phyloP scores from a whole-genome alignment of 2,113 vertebrate species.

The Cygnus buccinator region DNA sequence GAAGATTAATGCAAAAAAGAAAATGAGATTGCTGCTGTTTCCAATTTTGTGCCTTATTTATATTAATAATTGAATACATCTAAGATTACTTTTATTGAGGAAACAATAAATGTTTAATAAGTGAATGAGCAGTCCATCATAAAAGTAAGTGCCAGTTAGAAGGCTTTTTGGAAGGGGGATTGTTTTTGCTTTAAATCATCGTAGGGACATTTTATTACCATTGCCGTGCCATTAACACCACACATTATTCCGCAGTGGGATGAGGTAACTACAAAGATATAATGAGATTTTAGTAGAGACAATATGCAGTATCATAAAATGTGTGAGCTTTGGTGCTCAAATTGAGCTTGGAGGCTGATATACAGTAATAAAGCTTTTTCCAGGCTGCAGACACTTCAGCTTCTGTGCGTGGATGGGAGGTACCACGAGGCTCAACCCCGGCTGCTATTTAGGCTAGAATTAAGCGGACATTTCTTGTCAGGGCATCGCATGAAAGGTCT shows the following conservation, averaged over 20 bases:
- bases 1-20: constrained; percentile 37
- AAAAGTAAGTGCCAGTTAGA: constrained; percentile 9
- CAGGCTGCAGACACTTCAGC: not conserved
- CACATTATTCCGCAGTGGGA: not conserved
- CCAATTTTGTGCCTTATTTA: constrained; percentile 42
- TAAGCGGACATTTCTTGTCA: not conserved
- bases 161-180: not conserved
- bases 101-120: constrained; percentile 68
- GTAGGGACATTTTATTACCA: not conserved
- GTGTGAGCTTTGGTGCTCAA: not conserved
- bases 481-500: not conserved
- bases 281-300: constrained; percentile 44
- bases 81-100: constrained; percentile 49
- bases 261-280: constrained; percentile 50
- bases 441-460: not conserved
- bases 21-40: constrained; percentile 45
- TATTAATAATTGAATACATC: constrained; percentile 61
- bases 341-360: not conserved
- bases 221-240: constrained; percentile 44
- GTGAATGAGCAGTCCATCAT: constrained; percentile 33
- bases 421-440: not conserved
- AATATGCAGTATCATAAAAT: not conserved
- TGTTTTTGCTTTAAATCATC: constrained; percentile 62
- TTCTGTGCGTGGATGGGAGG: accelerated
- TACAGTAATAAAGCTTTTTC: not conserved